phyloP scores from a whole-genome alignment of 2,888 invertebrate genomes.

The Scaptomyza polygonia region DNA sequence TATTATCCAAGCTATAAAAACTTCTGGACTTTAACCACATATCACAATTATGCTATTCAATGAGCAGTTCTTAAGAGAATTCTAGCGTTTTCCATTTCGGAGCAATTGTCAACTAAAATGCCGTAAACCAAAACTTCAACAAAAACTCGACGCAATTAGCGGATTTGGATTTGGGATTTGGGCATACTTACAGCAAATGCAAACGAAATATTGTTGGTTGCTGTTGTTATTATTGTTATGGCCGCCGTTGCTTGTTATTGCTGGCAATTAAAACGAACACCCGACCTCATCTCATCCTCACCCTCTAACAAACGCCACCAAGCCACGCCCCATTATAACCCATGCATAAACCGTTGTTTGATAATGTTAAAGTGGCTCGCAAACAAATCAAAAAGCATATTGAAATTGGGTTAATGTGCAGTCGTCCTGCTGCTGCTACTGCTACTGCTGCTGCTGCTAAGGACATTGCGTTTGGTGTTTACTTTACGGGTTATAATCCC shows the following conservation, averaged over 20 bases:
- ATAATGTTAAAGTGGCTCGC: constrained; percentile 82
- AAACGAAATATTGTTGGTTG: constrained; percentile 19
- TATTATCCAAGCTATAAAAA: too few relatives aligned
- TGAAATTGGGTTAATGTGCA: constrained; percentile 81
- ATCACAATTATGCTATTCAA: background rate
- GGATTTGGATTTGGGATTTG: constrained; percentile 68
- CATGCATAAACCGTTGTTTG: constrained; percentile 78
- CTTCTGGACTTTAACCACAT: background rate
- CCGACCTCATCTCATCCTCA: constrained; percentile 4
- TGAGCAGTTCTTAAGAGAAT: background rate
- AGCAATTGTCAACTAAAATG: constrained; percentile 21
- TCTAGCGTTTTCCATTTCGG: constrained; percentile 5
- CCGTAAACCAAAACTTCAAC: constrained; percentile 48
- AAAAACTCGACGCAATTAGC: constrained; percentile 72
- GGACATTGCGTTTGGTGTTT: constrained; percentile 69
- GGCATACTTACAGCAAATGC: constrained; percentile 54
- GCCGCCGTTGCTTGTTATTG: constrained; percentile 72
- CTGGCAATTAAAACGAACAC: constrained; percentile 69
- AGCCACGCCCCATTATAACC: constrained; percentile 15
- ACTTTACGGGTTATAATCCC: constrained; percentile 79
- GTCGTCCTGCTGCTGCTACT: constrained; percentile 30
- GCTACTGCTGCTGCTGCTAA: too few relatives aligned
- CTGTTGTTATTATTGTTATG: constrained; percentile 53
- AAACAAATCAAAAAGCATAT: constrained; percentile 83
- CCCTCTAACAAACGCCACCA: background rate